Evolutionary conservation across 2,888 invertebrate species (phyloP), one percentile per base, ranked within the genome.

Genomic region (Chydorus sphaericus): DNA sequence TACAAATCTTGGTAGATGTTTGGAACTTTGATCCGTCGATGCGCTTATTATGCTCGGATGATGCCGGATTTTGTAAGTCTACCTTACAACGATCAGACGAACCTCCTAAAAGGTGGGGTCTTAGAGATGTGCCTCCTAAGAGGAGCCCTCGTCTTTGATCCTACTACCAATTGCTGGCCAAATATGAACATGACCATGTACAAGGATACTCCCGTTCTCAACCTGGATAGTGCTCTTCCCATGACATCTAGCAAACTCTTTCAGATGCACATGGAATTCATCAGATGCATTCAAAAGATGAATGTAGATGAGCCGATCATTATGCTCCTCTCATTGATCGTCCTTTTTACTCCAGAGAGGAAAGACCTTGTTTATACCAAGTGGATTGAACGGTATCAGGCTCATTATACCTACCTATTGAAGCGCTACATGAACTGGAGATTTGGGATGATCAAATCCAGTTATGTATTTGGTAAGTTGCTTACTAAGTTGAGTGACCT

Each of bases 81-180:
- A 6, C 57, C 58, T 3, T 28, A 44, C 11, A 55, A 57, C 2
- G 68, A 68, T 58, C 66, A 67, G 58, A 63, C 62, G 28, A 63
- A 61, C n/a, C 61, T 68, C 10, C 61, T 68, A 2, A 59, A 66
- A 61, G 68, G 67, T 30, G 70, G 70, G 0, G 70, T 72, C 18
- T 66, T 72, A 60, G 72, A 72, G 61, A 68, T 72, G 60, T 69
- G 71, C 63, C 67, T 71, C 29, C 63, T 73, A 11, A 65, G 71
- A 6, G 69, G 70, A 11, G 70, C 71, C 3, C 66, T 69, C 62
- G 66, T 66, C 23, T 72, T 69, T 59, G 70, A 72, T 62, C 62
- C 64, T 6, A 61, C 63, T 48, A 61, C 63, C 28, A 61, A 63
- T 39, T 63, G 65, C 14, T 67, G 67, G 67, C 65, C 65, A 1